Conservation (phyloP, 2,888 invertebrate species). For the Pilophorus perplexus region DNA sequence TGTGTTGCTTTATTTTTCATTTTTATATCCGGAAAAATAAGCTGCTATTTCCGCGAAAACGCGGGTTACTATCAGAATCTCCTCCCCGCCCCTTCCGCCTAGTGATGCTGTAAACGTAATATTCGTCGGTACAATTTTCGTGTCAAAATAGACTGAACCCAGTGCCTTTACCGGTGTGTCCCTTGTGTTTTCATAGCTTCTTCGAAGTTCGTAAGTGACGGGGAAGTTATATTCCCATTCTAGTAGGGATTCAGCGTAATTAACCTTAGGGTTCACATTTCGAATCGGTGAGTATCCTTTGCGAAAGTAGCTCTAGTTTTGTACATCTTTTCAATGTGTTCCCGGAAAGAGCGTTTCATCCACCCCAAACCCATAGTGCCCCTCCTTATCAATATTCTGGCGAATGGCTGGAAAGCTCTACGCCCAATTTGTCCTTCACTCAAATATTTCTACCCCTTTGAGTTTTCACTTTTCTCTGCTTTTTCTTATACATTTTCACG, state of each 20-base stretch:
- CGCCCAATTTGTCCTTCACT: no score
- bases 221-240: conserved; percentile 10
- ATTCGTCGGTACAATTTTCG: conserved; percentile 39
- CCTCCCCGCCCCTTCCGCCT: conserved; percentile 11
- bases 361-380: background rate
- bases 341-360: no score
- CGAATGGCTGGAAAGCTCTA: conserved; percentile 22
- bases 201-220: conserved; percentile 19
- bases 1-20: conserved; percentile 40
- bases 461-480: no score
- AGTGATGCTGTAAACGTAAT: conserved; percentile 36
- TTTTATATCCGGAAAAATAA: conserved; percentile 29
- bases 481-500: no score
- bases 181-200: conserved; percentile 39
- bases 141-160: conserved; percentile 40
- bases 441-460: no score
- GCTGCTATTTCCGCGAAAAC: background rate
- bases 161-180: conserved; percentile 40
- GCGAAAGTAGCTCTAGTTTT: no score
- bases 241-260: conserved; percentile 9
- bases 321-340: no score
- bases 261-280: conserved; percentile 2
- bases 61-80: background rate
- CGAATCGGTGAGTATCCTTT: conserved; percentile 33
- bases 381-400: conserved; percentile 29